Conservation (phyloP, 2,888 invertebrate genomes). For the Panzeria rudis region DNA sequence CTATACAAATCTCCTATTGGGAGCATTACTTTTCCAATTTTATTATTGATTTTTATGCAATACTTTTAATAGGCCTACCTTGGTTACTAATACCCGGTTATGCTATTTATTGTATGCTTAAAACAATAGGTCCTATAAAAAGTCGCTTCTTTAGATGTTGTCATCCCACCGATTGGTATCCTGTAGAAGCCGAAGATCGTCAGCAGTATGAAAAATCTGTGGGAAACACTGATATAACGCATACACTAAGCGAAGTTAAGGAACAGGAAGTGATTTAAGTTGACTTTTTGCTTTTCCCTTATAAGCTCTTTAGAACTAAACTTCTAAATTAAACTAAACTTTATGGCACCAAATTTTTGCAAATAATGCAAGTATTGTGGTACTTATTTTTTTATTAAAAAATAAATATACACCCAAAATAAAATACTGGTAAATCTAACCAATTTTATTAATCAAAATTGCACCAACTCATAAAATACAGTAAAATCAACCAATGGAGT, state of each 20-base stretch:
- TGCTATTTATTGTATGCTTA: conserved; percentile 76
- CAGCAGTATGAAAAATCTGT: conserved; percentile 79
- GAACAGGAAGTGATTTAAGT: conserved; percentile 49
- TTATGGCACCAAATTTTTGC: too few relatives aligned
- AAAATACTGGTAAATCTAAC: too few relatives aligned
- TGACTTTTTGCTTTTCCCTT: not conserved
- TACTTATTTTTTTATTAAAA: too few relatives aligned
- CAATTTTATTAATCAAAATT: too few relatives aligned
- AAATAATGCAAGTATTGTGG: too few relatives aligned
- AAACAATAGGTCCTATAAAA: conserved; percentile 77
- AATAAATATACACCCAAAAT: too few relatives aligned
- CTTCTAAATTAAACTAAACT: too few relatives aligned
- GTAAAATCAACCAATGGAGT: too few relatives aligned
- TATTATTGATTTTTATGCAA: conserved; percentile 60
- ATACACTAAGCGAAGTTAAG: conserved; percentile 68
- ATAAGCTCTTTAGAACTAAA: too few relatives aligned
- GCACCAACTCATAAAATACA: too few relatives aligned
- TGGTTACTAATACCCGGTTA: conserved; percentile 79
- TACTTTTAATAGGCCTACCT: conserved; percentile 75
- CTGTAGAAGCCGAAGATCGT: conserved; percentile 77
- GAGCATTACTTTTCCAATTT: conserved; percentile 65
- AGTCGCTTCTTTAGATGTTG: conserved; percentile 77
- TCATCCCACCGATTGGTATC: conserved; percentile 82
- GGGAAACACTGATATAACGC: conserved; percentile 79
- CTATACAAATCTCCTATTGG: conserved; percentile 39